Evolutionary conservation across 2,797 vertebrate genomes (phyloP).

Genomic region (Eupleurogrammus muticus): DNA sequence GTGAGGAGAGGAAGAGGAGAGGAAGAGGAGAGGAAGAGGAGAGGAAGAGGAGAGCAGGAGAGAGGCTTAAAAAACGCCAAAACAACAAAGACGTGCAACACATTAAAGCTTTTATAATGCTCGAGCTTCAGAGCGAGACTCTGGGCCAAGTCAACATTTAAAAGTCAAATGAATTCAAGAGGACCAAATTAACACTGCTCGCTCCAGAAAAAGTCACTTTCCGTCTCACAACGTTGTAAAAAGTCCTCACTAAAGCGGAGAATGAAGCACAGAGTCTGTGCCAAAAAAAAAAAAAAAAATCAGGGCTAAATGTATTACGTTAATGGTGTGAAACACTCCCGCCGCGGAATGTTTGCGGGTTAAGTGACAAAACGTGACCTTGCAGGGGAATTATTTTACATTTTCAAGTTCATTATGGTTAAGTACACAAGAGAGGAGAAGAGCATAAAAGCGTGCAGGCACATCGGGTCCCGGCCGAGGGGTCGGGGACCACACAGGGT

Average conservation of each 20-base stretch:
- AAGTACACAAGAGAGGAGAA: background rate
- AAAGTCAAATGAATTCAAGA: slow-evolving; percentile 8
- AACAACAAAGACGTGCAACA: background rate
- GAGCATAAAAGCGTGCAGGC: background rate
- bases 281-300: too few species aligned
- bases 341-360: slow-evolving; percentile 9
- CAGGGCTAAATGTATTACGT: slow-evolving; percentile 20
- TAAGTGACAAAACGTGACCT: slow-evolving; percentile 38
- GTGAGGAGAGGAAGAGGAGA: slow-evolving; percentile 34
- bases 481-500: too few species aligned
- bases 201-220: slow-evolving; percentile 19
- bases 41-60: slow-evolving; percentile 2
- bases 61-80: background rate
- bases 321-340: slow-evolving; percentile 31
- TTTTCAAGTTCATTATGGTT: slow-evolving; percentile 19
- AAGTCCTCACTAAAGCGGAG: slow-evolving; percentile 8
- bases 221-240: slow-evolving; percentile 16
- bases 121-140: slow-evolving; percentile 6
- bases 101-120: background rate
- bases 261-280: slow-evolving; percentile 24
- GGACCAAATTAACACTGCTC: slow-evolving; percentile 23
- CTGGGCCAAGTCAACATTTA: background rate
- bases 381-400: slow-evolving; percentile 29
- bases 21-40: background rate
- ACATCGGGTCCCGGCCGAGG: background rate